phyloP scores from a whole-genome alignment of 2,888 invertebrate genomes.

The Lathronympha strigana region DNA sequence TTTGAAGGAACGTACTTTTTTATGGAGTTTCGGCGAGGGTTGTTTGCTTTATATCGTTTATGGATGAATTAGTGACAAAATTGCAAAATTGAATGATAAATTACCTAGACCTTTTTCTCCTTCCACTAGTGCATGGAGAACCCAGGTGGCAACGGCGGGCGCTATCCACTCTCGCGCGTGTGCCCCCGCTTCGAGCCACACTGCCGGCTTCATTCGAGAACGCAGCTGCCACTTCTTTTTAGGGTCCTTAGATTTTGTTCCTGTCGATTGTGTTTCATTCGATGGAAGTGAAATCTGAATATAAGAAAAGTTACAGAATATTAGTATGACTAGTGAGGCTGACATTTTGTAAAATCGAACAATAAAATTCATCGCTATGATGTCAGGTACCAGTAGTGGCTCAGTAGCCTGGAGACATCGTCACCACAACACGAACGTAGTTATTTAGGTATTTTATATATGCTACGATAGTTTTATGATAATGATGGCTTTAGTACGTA shows the following conservation, averaged over 20 bases:
- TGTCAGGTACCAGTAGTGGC: no score
- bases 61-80: no score
- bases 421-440: no score
- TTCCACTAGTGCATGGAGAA: conserved; percentile 87
- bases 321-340: neutral
- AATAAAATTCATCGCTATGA: no score
- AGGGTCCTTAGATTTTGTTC: conserved; percentile 51
- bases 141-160: conserved; percentile 90
- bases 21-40: no score
- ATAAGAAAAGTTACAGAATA: neutral
- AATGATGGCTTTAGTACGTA: no score
- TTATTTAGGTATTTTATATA: no score
- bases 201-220: conserved; percentile 86
- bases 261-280: conserved; percentile 60
- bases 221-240: conserved; percentile 79
- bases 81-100: neutral
- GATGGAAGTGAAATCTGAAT: conserved; percentile 66
- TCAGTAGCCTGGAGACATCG: no score
- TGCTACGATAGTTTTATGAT: no score
- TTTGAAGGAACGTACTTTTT: no score
- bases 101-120: conserved; percentile 84
- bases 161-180: conserved; percentile 93
- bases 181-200: conserved; percentile 92
- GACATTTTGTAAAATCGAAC: no score
- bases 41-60: no score